Percentiles rank a stretch among this genome's conserved stretches.
Conservation (phyloP, 2,797 vertebrate species). For the Anguilla pacifica region DNA sequence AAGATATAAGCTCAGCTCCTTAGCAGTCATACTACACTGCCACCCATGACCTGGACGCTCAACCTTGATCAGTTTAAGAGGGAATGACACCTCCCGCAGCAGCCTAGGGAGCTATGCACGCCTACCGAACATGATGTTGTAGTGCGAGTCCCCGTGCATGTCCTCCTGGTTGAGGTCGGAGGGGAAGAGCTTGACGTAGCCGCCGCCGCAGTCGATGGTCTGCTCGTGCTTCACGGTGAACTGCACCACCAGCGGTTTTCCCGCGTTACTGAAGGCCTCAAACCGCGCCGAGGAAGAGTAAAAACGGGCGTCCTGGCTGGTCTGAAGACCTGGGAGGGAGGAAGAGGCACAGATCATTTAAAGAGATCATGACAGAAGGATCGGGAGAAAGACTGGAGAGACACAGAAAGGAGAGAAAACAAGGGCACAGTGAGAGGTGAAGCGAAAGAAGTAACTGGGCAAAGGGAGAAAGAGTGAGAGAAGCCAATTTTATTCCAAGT, state of each 20-base stretch:
- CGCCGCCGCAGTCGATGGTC: constrained; percentile 80
- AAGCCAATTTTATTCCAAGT: not conserved
- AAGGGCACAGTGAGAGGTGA: not conserved
- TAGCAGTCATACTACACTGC: too few species aligned
- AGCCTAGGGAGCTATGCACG: too few species aligned
- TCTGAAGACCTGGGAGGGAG: constrained; percentile 72
- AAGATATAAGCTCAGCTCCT: too few species aligned
- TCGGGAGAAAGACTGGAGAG: not conserved
- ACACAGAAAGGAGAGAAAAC: not conserved
- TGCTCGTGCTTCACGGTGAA: constrained; percentile 85
- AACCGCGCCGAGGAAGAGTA: constrained; percentile 79
- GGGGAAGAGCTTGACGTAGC: constrained; percentile 81
- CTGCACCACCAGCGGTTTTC: constrained; percentile 73
- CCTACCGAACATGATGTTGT: constrained; percentile 83
- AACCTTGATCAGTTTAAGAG: too few species aligned
- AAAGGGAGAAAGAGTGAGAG: not conserved
- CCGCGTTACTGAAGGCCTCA: constrained; percentile 78
- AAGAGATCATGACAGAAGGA: not conserved
- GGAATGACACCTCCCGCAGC: too few species aligned
- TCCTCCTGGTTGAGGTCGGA: constrained; percentile 76
- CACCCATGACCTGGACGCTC: too few species aligned
- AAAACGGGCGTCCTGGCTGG: constrained; percentile 77
- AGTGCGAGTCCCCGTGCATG: constrained; percentile 77
- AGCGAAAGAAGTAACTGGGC: not conserved
- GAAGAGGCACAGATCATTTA: not conserved